phyloP scores from a whole-genome alignment of 2,113 vertebrate genomes.

The Kobus ellipsiprymnus region DNA sequence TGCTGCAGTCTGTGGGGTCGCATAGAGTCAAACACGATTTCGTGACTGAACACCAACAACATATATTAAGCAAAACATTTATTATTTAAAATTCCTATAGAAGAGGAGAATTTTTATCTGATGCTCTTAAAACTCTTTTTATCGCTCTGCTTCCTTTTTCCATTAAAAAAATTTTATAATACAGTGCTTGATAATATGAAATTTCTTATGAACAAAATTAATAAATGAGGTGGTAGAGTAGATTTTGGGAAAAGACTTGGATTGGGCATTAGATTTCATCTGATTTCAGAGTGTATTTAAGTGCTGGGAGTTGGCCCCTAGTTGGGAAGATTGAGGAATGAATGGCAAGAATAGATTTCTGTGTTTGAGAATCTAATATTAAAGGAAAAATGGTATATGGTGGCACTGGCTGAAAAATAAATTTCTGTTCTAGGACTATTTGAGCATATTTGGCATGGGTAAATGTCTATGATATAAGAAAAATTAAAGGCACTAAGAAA shows the following conservation, averaged over 20 bases:
- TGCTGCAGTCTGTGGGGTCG: background rate
- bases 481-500: background rate
- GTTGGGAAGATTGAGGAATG: background rate
- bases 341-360: background rate
- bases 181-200: background rate
- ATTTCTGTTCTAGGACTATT: background rate
- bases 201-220: background rate
- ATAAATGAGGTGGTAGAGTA: background rate
- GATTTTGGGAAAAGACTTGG: background rate
- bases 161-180: background rate
- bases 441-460: background rate
- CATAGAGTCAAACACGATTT: fast-evolving
- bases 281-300: background rate
- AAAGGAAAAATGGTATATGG: background rate
- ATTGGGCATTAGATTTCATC: background rate
- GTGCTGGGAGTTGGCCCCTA: background rate
- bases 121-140: background rate
- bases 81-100: background rate
- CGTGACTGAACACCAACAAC: background rate
- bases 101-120: background rate
- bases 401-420: background rate
- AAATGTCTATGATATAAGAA: background rate
- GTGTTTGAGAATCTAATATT: background rate
- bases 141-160: background rate
- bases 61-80: background rate